phyloP scores from a whole-genome alignment of 2,888 invertebrate genomes.

The Scaptomyza parva region DNA sequence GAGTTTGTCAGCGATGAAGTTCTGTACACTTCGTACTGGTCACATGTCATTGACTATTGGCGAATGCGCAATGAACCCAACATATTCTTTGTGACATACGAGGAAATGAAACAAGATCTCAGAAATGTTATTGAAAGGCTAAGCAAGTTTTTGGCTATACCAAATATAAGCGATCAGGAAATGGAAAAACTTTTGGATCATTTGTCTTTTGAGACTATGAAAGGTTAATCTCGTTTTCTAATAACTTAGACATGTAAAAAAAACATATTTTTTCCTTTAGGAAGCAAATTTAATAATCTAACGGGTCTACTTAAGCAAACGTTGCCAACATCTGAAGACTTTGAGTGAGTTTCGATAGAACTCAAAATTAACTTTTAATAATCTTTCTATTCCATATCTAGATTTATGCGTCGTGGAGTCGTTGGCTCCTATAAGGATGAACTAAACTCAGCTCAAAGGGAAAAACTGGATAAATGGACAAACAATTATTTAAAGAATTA shows the following conservation, averaged over 20 bases:
- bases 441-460: constrained; percentile 24
- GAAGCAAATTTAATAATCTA: constrained; percentile 12
- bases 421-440: constrained; percentile 60
- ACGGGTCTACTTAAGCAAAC: neutral
- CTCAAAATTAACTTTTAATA: neutral
- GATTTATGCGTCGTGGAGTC: constrained; percentile 61
- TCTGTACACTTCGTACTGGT: constrained; percentile 51
- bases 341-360: constrained; percentile 23
- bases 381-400: constrained; percentile 5
- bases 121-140: constrained; percentile 43
- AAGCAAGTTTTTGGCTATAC: constrained; percentile 38
- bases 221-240: constrained; percentile 33
- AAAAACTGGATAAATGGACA: constrained; percentile 50
- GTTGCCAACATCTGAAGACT: neutral
- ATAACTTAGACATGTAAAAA: too few relatives aligned
- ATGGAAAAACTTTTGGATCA: constrained; percentile 37
- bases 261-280: too few relatives aligned
- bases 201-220: constrained; percentile 63
- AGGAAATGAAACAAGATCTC: constrained; percentile 71
- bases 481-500: constrained; percentile 21
- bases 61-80: constrained; percentile 60
- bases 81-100: constrained; percentile 73
- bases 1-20: constrained; percentile 40
- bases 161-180: constrained; percentile 23
- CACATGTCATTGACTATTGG: constrained; percentile 74